Base-by-base conservation (phyloP, 2,888 invertebrate genomes). In the Pseudolycoriella hygida region DNA sequence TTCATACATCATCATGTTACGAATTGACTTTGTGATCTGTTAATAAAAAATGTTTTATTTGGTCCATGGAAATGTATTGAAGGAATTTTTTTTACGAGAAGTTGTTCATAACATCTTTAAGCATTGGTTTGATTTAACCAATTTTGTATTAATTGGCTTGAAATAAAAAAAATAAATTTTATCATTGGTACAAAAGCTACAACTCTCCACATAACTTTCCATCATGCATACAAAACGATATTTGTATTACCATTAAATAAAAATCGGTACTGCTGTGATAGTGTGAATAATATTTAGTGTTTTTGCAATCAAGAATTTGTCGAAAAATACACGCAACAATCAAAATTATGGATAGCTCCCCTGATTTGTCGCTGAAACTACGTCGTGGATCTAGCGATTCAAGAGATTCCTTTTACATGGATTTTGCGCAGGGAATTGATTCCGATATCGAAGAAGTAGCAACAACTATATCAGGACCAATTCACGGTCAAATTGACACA, bases 401-500 rank as follows among this genome's bases (percentile, higher is more conserved):
- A 31, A 72, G 86, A 51, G 87, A 87, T 64, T 86, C 85, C 46
- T 87, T 86, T 63, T 87, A 87, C 59, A 85, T 87, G 86, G 86
- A 87, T 67, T 85, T 87, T 61, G 87, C 85, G 56, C 84, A 83
- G 69, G 87, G 87, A 49, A 87, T 87, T 60, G 87, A 87, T 66
- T 86, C 86, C 17, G 87, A 88, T 60, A 87, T 86, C 56, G 86
- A 86, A 62, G 86, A 86, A 65, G 83, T 85, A 58, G 78, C 80
- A 40, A 80, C 80, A 46, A 75, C 77, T 42, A 72, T 73, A 55
- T 67, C 68, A 47, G 70, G 74, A 40, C 69, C 68, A 12, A 34
- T 34, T 34, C 34, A 34, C 53, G 58, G 34, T 19, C 25, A 20
- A 56, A 25, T 54, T 59, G 53, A 52, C 6, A 11, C 48, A 46